A percentile compares a stretch with the other conserved stretches of the same genome.
Conservation (phyloP, 2,113 vertebrate genomes). For the Campylomormyrus tamandua region DNA sequence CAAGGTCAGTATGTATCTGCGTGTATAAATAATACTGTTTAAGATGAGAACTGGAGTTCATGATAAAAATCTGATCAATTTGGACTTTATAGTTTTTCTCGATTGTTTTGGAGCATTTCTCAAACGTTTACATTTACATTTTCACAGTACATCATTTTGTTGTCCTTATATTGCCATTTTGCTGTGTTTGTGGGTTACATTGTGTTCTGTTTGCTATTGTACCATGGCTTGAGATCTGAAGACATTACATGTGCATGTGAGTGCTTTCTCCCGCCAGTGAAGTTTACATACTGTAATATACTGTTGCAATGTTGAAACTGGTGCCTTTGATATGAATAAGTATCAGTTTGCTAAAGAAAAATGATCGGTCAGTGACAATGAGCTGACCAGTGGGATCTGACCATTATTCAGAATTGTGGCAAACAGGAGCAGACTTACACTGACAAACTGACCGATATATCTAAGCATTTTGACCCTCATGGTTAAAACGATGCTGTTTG, state of each 20-base stretch:
- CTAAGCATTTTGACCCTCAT: background rate
- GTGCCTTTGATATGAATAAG: too few species aligned
- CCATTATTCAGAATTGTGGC: background rate
- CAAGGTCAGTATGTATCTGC: background rate
- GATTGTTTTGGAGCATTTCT: background rate
- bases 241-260: too few species aligned
- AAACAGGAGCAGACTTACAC: background rate
- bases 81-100: background rate
- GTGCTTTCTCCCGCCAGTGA: too few species aligned
- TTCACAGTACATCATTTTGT: too few species aligned
- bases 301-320: too few species aligned
- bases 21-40: background rate
- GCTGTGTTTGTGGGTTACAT: background rate
- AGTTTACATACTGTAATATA: too few species aligned
- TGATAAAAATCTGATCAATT: background rate
- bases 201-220: background rate
- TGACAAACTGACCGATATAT: background rate
- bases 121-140: background rate
- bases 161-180: too few species aligned
- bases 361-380: too few species aligned
- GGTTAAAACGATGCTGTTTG: background rate
- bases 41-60: background rate
- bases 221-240: too few species aligned
- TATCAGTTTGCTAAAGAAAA: too few species aligned
- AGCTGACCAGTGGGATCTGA: too few species aligned